phyloP scores from a whole-genome alignment of 2,113 vertebrate species.

The Amia ocellicauda region DNA sequence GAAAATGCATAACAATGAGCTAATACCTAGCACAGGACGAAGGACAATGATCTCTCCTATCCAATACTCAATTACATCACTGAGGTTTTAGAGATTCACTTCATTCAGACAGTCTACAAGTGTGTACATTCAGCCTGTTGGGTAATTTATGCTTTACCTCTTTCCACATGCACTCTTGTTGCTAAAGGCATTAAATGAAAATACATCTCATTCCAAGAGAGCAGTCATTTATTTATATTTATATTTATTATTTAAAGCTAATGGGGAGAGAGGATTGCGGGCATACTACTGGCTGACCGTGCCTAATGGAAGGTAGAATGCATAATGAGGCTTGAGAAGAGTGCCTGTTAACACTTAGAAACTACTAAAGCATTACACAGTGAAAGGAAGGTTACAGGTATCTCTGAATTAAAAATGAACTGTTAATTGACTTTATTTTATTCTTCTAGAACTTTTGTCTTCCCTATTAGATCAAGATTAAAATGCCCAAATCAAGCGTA shows the following conservation, averaged over 20 bases:
- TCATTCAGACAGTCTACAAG: too few species aligned
- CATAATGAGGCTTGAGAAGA: neutral
- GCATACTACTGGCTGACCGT: neutral
- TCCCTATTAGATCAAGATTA: too few species aligned
- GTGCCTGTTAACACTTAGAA: neutral
- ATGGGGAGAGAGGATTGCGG: neutral
- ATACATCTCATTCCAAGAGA: neutral
- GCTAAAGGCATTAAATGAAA: neutral
- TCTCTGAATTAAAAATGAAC: slow-evolving; percentile 4
- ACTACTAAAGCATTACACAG: neutral
- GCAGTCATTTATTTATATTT: slow-evolving; percentile 18
- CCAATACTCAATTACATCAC: neutral
- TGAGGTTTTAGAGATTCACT: neutral
- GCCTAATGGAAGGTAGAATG: slow-evolving; percentile 7
- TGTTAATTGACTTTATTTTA: slow-evolving; percentile 6
- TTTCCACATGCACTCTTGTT: neutral
- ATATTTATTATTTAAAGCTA: slow-evolving; percentile 21
- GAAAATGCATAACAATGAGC: too few species aligned
- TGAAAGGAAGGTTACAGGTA: neutral
- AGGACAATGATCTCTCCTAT: too few species aligned
- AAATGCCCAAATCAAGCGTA: too few species aligned
- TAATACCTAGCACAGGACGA: too few species aligned
- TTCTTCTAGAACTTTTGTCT: neutral
- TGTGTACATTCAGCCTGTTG: too few species aligned
- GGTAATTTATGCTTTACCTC: too few species aligned